Conservation (phyloP, 2,113 vertebrate genomes). For the Chroicocephalus ridibundus region DNA sequence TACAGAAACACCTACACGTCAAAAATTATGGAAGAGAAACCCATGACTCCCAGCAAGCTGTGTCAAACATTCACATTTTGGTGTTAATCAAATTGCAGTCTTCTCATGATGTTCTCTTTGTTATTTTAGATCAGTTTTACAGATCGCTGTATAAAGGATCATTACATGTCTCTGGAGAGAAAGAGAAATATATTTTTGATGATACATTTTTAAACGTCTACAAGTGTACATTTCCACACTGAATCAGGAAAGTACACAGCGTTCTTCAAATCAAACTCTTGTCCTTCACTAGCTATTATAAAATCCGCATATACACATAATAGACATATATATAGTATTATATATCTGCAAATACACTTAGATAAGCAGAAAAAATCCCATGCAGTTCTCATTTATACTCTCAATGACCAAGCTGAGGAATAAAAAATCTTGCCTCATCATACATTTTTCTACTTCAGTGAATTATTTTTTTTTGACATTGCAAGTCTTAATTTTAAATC, state of each 20-base stretch:
- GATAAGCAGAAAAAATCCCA: neutral
- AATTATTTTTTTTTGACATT: constrained; percentile 21
- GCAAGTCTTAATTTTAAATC: constrained; percentile 30
- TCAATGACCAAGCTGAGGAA: neutral
- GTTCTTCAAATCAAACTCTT: neutral
- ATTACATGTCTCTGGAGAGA: neutral
- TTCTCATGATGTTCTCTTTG: neutral
- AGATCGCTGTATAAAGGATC: neutral
- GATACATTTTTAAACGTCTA: neutral
- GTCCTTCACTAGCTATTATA: neutral
- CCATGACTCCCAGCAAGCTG: neutral
- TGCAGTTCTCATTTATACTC: neutral
- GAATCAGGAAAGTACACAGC: neutral
- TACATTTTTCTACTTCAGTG: neutral
- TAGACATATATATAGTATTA: neutral
- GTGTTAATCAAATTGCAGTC: neutral
- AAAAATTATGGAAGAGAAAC: neutral
- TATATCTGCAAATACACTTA: neutral
- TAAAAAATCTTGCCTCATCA: neutral
- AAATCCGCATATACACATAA: neutral
- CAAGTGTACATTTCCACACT: neutral
- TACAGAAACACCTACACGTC: neutral
- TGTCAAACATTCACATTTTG: neutral
- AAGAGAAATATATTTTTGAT: neutral
- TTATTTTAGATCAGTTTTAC: constrained; percentile 1